These are phyloP conservation scores for Callinectes sapidus DNA, from an alignment of 2,888 invertebrate species.

Conservation along the genomic window DNA sequence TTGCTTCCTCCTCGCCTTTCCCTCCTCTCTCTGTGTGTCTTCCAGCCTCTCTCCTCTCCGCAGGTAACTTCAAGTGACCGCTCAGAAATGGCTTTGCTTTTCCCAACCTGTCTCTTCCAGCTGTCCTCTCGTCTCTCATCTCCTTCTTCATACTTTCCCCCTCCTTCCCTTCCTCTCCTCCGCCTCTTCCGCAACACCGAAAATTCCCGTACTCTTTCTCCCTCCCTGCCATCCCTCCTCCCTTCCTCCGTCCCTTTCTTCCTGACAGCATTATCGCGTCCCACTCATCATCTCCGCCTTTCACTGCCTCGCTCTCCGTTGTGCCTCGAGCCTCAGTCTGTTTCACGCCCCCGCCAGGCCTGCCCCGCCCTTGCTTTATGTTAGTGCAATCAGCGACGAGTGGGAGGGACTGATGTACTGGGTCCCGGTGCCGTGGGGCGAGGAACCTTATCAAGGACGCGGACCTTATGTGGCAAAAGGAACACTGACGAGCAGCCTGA, in stretches of 20 bases:
- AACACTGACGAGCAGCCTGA: background rate
- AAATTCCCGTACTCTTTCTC: background rate
- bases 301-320: background rate
- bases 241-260: background rate
- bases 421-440: background rate
- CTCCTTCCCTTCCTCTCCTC: background rate
- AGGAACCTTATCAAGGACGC: background rate
- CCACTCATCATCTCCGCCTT: constrained; percentile 8
- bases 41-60: background rate
- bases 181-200: background rate
- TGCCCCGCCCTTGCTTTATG: background rate
- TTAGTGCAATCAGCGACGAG: background rate
- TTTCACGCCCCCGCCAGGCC: background rate
- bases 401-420: background rate
- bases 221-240: background rate
- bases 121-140: constrained; percentile 10
- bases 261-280: background rate
- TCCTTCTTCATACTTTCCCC: background rate
- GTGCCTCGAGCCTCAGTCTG: background rate
- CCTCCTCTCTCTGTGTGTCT: background rate
- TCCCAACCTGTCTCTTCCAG: background rate
- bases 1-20: background rate
- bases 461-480: background rate
- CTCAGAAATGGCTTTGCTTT: constrained; percentile 3
- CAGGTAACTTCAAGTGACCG: background rate